phyloP scores from a whole-genome alignment of 2,113 vertebrate genomes.

The Serilophus lunatus region DNA sequence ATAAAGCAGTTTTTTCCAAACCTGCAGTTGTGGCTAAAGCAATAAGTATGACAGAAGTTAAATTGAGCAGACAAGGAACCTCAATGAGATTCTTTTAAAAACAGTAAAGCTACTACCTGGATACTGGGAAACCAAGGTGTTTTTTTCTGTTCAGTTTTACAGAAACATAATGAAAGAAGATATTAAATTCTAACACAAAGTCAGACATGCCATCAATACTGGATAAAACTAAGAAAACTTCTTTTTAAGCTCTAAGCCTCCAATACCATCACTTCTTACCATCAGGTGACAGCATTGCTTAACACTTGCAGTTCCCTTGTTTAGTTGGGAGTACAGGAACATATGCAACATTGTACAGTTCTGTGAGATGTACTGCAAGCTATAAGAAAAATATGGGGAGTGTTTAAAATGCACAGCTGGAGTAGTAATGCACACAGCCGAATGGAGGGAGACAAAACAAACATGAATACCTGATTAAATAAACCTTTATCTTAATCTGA shows the following conservation, averaged over 20 bases:
- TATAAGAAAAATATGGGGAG: neutral
- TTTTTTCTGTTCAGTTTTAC: neutral
- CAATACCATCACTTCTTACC: neutral
- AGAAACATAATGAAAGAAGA: neutral
- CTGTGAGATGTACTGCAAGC: neutral
- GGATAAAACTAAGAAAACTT: neutral
- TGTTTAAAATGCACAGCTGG: neutral
- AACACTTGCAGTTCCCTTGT: neutral
- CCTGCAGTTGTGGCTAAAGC: neutral
- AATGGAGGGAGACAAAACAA: neutral
- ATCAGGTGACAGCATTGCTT: neutral
- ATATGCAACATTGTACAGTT: accelerated
- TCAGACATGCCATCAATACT: neutral
- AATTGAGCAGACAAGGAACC: neutral
- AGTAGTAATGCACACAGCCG: neutral
- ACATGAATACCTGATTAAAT: neutral
- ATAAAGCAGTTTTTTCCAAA: neutral
- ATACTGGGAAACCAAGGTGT: neutral
- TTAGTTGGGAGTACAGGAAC: neutral
- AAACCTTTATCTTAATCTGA: neutral
- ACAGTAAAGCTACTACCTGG: neutral
- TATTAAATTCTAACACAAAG: neutral
- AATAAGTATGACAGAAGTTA: neutral
- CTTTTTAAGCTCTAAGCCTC: neutral
- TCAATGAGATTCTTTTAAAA: neutral